Evolutionary conservation across 2,888 invertebrate species (phyloP).

Genomic region (Tenthredo scrophulariae): DNA sequence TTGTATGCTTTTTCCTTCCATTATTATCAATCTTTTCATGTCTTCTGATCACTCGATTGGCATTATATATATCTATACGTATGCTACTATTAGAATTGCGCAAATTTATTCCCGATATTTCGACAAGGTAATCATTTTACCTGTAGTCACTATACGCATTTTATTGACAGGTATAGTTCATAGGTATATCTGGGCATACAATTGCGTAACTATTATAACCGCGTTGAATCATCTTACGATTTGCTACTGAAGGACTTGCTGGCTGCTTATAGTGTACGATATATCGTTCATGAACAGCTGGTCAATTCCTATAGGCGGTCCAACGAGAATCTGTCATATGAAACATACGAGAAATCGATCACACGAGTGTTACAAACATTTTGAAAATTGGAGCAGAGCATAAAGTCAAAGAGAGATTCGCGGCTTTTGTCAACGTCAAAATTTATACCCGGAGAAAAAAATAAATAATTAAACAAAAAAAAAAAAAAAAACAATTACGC

Average conservation of each 20-base stretch:
- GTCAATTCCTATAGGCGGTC: too few relatives aligned
- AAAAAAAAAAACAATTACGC: not conserved
- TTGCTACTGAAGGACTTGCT: not conserved
- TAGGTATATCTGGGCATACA: not conserved
- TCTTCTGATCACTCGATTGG: too few relatives aligned
- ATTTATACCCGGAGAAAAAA: not conserved
- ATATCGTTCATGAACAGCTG: too few relatives aligned
- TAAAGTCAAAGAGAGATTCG: not conserved
- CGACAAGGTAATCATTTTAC: conserved; percentile 6
- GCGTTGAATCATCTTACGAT: not conserved
- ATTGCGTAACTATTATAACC: conserved; percentile 4
- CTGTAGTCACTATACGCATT: not conserved
- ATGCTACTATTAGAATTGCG: not conserved
- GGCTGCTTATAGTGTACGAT: not conserved
- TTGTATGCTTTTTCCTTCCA: not conserved
- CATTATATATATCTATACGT: not conserved
- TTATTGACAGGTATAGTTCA: not conserved
- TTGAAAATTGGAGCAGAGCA: not conserved
- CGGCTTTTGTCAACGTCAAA: not conserved
- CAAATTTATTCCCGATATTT: not conserved
- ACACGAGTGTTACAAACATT: not conserved
- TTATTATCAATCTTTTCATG: not conserved
- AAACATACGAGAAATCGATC: not conserved
- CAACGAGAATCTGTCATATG: too few relatives aligned
- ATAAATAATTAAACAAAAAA: not conserved